Conservation (phyloP, 2,113 vertebrate genomes). For the Dromas ardeola region DNA sequence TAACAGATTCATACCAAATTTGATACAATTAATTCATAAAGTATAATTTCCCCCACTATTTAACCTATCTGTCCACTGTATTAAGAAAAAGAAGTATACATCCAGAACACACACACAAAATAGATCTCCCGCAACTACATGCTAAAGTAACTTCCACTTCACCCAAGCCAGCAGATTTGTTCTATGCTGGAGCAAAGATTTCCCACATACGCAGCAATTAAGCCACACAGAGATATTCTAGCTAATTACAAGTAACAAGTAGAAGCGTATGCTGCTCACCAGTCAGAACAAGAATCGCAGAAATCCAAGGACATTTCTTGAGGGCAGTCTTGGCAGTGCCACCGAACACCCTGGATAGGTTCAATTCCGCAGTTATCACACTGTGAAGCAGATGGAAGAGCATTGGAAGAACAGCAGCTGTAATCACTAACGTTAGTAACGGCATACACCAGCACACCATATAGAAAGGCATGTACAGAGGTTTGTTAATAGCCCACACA, state of each 20-base stretch:
- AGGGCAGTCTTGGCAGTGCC: constrained; percentile 97
- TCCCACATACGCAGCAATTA: not conserved
- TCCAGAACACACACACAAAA: not conserved
- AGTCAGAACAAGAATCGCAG: constrained; percentile 95
- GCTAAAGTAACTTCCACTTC: not conserved
- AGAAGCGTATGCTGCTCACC: constrained; percentile 77
- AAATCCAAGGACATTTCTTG: constrained; percentile 92
- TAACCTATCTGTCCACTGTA: not conserved
- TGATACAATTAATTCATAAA: not conserved
- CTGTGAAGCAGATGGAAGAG: constrained; percentile 70
- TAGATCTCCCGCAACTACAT: rapidly evolving
- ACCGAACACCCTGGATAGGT: constrained; percentile 93
- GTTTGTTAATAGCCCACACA: not conserved
- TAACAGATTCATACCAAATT: not conserved
- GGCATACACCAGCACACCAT: rapidly evolving
- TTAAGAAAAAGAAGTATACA: not conserved
- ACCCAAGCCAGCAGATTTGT: not conserved
- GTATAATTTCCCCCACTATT: not conserved
- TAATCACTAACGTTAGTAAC: rapidly evolving
- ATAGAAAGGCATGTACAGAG: rapidly evolving
- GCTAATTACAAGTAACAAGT: not conserved
- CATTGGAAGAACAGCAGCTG: not conserved
- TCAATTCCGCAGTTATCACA: constrained; percentile 93
- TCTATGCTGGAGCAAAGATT: not conserved
- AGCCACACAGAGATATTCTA: not conserved